Conservation (phyloP, 2,113 vertebrate species). For the Chaenogobius annularis region DNA sequence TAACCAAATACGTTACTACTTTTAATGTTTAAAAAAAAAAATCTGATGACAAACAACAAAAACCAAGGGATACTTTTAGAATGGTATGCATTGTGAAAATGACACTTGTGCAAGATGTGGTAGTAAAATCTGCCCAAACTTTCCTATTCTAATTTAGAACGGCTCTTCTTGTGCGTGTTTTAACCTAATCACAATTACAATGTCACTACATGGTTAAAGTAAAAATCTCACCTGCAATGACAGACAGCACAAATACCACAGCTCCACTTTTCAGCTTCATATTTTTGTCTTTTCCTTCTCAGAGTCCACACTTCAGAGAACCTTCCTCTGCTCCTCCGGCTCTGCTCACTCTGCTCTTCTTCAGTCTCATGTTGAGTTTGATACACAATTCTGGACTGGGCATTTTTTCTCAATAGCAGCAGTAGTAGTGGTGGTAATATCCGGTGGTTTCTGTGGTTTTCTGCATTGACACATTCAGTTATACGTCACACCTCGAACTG, state of each 20-base stretch:
- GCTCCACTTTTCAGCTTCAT: conserved; percentile 38
- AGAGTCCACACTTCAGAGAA: conserved; percentile 24
- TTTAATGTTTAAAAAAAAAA: too few species aligned
- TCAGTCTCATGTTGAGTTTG: conserved; percentile 20
- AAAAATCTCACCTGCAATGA: conserved; percentile 41
- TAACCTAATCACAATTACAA: too few species aligned
- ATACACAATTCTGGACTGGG: conserved; percentile 37
- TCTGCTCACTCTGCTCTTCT: conserved; percentile 28
- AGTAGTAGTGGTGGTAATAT: not conserved
- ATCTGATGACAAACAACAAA: too few species aligned
- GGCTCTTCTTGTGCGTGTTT: too few species aligned
- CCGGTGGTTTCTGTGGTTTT: conserved; percentile 51
- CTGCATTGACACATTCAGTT: conserved; percentile 62
- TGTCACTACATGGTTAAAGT: too few species aligned
- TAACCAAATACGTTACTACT: too few species aligned
- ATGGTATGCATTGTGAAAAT: not conserved
- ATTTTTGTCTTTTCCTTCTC: conserved; percentile 9
- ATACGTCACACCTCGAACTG: conserved; percentile 26
- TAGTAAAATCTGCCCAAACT: too few species aligned
- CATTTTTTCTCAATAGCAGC: conserved; percentile 44
- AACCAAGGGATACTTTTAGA: too few species aligned
- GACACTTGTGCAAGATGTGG: not conserved
- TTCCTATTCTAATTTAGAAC: too few species aligned
- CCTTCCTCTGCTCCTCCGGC: conserved; percentile 21
- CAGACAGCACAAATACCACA: conserved; percentile 41